Conservation (phyloP, 2,888 invertebrate genomes). For the Sceliomorpha sp. region DNA sequence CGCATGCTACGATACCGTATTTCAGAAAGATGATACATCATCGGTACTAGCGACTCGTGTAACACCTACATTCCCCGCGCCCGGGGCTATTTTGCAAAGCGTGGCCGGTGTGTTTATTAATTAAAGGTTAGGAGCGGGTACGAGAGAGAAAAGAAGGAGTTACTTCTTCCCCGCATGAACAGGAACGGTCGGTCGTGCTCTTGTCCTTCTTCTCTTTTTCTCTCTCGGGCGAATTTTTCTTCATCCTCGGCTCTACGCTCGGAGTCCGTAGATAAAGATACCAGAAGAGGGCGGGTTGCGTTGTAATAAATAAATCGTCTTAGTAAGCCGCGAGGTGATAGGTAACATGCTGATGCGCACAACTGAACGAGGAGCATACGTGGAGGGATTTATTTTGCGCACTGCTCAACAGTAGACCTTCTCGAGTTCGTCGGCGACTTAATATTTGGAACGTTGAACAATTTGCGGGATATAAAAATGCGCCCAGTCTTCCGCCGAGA, state of each 20-base stretch:
- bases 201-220: slow-evolving; percentile 28
- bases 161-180: slow-evolving; percentile 20
- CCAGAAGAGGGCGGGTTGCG: slow-evolving; percentile 70
- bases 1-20: not conserved
- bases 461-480: too few species aligned
- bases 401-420: slow-evolving; percentile 14
- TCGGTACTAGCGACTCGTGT: slow-evolving; percentile 38
- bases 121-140: slow-evolving; percentile 67
- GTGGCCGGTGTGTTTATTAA: slow-evolving; percentile 72
- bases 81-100: slow-evolving; percentile 57
- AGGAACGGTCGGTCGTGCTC: slow-evolving; percentile 37
- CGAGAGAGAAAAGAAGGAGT: slow-evolving; percentile 52
- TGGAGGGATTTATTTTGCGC: slow-evolving; percentile 31
- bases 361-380: slow-evolving; percentile 34
- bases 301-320: slow-evolving; percentile 71
- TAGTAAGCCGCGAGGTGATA: slow-evolving; percentile 71
- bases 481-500: too few species aligned
- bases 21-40: slow-evolving; percentile 14
- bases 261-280: slow-evolving; percentile 75
- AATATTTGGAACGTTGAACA: too few species aligned
- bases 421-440: too few species aligned
- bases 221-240: slow-evolving; percentile 43
- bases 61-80: slow-evolving; percentile 59
- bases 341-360: slow-evolving; percentile 63
- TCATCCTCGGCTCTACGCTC: slow-evolving; percentile 35